phyloP scores from a whole-genome alignment of 2,888 invertebrate genomes.

The Liopterus haemorrhoidalis region DNA sequence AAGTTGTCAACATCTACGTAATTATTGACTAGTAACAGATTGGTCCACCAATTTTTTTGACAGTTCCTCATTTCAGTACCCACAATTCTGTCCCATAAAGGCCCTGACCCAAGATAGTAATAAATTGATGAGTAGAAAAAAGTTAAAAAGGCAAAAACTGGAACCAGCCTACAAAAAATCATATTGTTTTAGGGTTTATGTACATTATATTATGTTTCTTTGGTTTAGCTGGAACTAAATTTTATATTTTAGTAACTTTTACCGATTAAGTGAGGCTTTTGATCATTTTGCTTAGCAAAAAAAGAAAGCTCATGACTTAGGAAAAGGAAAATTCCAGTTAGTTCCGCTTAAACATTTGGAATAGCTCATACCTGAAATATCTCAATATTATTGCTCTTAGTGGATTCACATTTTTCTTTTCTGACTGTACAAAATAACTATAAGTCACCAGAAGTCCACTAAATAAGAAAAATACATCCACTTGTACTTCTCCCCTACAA shows the following conservation, averaged over 20 bases:
- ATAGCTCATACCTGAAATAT: constrained; percentile 53
- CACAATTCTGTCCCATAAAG: constrained; percentile 53
- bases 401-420: constrained; percentile 47
- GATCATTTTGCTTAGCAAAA: too few relatives aligned
- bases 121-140: constrained; percentile 53
- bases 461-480: constrained; percentile 59
- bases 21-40: constrained; percentile 56
- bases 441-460: constrained; percentile 55
- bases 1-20: constrained; percentile 53
- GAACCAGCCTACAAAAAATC: constrained; percentile 46
- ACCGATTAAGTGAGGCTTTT: too few relatives aligned
- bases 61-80: constrained; percentile 50
- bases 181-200: too few relatives aligned
- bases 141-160: constrained; percentile 53
- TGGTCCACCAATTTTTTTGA: constrained; percentile 58
- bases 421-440: constrained; percentile 45
- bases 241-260: too few relatives aligned
- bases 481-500: constrained; percentile 57
- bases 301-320: too few relatives aligned
- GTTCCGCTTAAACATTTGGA: too few relatives aligned
- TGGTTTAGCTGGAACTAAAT: too few relatives aligned
- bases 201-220: too few relatives aligned
- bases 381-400: constrained; percentile 51
- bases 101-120: constrained; percentile 54
- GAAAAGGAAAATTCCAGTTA: too few relatives aligned